Evolutionary conservation across 2,113 vertebrate species (phyloP).

Genomic region (Numenius arquata): DNA sequence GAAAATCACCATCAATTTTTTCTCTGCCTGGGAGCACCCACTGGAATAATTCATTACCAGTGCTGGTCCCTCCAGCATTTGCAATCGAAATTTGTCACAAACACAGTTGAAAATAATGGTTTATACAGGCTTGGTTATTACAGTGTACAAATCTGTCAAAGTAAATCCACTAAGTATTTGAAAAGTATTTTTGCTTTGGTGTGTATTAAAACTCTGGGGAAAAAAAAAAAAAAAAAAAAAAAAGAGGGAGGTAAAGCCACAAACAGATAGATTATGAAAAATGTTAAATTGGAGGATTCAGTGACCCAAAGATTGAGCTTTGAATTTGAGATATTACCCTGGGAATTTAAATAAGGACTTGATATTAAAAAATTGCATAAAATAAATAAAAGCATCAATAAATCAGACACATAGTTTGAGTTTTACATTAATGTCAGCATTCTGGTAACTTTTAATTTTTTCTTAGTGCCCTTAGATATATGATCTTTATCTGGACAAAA

Average conservation of each 20-base stretch:
- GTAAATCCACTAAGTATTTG: background rate
- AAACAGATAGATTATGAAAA: background rate
- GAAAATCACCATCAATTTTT: background rate
- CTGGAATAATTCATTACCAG: background rate
- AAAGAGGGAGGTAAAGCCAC: background rate
- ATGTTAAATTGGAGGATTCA: background rate
- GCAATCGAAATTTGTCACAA: background rate
- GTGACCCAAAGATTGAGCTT: background rate
- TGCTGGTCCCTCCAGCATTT: background rate
- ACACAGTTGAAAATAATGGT: background rate
- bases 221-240: background rate
- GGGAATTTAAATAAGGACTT: background rate
- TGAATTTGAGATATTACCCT: background rate
- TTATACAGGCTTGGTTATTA: background rate
- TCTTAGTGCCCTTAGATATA: background rate
- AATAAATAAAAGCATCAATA: background rate
- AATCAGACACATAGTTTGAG: background rate
- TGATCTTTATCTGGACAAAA: background rate
- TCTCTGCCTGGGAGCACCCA: background rate
- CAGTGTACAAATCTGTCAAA: background rate
- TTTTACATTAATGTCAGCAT: background rate
- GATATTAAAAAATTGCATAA: background rate
- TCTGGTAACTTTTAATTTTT: background rate
- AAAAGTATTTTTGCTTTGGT: background rate
- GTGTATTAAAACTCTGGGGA: background rate